These are phyloP conservation scores for Erythrocebus patas DNA, from an alignment of 2,113 vertebrate genomes.

Conservation along the genomic window DNA sequence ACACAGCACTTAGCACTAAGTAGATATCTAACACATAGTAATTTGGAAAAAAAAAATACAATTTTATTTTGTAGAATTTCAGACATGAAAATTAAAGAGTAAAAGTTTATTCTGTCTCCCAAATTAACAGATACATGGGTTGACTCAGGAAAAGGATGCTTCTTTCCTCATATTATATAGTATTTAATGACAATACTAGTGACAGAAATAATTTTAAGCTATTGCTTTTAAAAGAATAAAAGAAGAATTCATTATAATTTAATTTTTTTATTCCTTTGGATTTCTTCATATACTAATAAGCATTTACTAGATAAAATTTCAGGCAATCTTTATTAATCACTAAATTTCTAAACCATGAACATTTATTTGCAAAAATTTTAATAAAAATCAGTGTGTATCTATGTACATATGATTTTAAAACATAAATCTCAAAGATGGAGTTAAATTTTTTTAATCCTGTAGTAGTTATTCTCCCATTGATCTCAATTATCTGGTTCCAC, in stretches of 20 bases:
- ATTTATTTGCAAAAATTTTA: background rate
- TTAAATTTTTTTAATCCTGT: background rate
- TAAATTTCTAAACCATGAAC: background rate
- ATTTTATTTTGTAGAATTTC: background rate
- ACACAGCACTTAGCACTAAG: background rate
- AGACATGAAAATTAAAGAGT: background rate
- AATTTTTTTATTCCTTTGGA: background rate
- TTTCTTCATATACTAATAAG: background rate
- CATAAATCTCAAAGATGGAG: background rate
- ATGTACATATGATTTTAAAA: background rate
- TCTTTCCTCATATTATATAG: background rate
- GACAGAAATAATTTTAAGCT: background rate
- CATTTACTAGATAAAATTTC: background rate
- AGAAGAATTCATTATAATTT: background rate
- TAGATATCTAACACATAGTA: background rate
- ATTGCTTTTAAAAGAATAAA: background rate
- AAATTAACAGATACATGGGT: background rate
- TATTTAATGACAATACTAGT: background rate
- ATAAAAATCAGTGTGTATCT: background rate
- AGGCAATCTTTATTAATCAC: background rate
- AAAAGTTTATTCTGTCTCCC: background rate
- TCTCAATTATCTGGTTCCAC: background rate
- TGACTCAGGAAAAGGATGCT: background rate
- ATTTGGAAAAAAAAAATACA: background rate
- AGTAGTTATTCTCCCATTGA: background rate